Evolutionary conservation across 1,140 invertebrate genomes (phyloP), one percentile per base, ranked within the genome.

Genomic region (Coboldia fuscipes): DNA sequence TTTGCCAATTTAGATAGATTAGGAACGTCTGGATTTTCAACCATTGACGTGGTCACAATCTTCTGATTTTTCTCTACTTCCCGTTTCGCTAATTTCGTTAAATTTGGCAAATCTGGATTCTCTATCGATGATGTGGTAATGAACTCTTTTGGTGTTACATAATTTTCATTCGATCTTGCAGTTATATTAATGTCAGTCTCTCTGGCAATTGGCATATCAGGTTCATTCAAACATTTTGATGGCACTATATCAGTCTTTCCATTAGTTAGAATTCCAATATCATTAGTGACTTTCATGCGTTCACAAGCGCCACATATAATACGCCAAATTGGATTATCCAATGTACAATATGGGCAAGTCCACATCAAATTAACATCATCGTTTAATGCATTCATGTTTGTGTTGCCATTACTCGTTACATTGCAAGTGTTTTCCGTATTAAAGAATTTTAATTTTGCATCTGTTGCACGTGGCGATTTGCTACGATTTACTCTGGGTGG

Each of bases 291-390:
- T 45, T 57, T 48, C 32, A 49, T 46, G 30, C 52, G 50, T 17
- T 58, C 58, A 40, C 66, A 68, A 5, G 61, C 62, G 34, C 63
- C 61, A 42, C 66, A 68, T 17, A 63, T 61, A 15, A 65, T 52
- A 37, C 60, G 56, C 65, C 65, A 68, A 31, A 56, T 49, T 4
- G 58, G 55, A 42, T 68, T 68, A 43, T 61, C 58, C 16, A 66
- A 37, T 10, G 61, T 62, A 40, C 66, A 68, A 34, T 59, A 52
- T 4, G 60, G 51, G 45, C 66, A 68, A 5, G 48, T 44, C 66
- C 66, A 68, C 28, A 36, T 31, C 12, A 20, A 18, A 16, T 18
- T 14, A 10, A 16, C 28, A 36, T 23, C 24, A 23, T n/a, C 3
- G 6, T 36, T 30, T 19, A 22, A n/a, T 16, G 10, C 9, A 13